Conservation (phyloP, 2,888 invertebrate genomes). For the Patella ulyssiponensis region DNA sequence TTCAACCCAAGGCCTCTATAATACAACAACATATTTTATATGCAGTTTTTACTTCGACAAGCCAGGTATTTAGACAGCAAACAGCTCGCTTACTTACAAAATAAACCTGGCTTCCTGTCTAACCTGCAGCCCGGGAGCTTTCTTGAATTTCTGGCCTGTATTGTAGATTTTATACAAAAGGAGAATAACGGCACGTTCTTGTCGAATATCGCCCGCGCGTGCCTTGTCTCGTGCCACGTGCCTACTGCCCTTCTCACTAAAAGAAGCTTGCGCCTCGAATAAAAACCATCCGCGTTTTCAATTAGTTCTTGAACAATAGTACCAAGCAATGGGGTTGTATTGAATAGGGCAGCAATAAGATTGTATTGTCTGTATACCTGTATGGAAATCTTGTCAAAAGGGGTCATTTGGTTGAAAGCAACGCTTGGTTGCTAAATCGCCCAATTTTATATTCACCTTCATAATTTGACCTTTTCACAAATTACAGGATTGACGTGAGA, state of each 20-base stretch:
- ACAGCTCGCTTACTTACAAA: no score
- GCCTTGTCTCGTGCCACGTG: not conserved
- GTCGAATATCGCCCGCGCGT: conserved; percentile 5
- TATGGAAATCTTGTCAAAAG: not conserved
- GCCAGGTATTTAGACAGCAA: no score
- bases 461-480: not conserved
- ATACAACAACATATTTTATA: no score
- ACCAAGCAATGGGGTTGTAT: not conserved
- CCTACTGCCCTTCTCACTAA: conserved; percentile 6
- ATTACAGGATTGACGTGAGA: conserved; percentile 4
- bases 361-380: not conserved
- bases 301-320: conserved; percentile 11
- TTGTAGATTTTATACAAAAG: no score
- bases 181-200: conserved; percentile 1
- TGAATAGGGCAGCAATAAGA: not conserved
- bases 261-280: not conserved
- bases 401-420: conserved; percentile 5
- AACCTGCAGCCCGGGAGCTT: no score
- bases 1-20: no score
- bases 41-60: no score
- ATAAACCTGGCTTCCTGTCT: no score
- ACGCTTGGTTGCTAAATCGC: conserved; percentile 3
- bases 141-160: no score
- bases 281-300: not conserved
- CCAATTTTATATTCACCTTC: not conserved